These are phyloP conservation scores for Callithrix jacchus DNA, from an alignment of 2,113 vertebrate genomes.

Conservation along the genomic window DNA sequence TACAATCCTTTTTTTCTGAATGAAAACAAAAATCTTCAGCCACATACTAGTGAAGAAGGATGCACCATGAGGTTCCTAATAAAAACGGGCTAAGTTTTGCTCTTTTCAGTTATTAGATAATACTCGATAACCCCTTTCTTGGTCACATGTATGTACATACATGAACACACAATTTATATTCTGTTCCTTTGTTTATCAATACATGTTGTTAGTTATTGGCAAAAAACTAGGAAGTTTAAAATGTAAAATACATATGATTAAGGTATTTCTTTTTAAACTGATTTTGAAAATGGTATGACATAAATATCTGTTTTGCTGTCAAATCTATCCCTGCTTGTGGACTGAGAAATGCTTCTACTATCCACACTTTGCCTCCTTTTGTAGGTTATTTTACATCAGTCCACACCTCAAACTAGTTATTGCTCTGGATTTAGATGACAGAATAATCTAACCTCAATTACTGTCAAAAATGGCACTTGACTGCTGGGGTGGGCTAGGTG, in stretches of 20 bases:
- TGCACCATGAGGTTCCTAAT: not conserved
- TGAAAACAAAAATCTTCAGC: slow-evolving; percentile 1
- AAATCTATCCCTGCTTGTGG: slow-evolving; percentile 45
- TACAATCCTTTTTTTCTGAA: not conserved
- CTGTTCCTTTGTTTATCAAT: not conserved
- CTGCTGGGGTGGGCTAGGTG: slow-evolving; percentile 68
- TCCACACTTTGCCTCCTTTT: slow-evolving; percentile 66
- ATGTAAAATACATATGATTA: not conserved
- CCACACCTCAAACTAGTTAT: slow-evolving; percentile 83
- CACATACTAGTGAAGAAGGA: not conserved
- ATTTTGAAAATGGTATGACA: not conserved
- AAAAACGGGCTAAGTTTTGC: slow-evolving; percentile 10
- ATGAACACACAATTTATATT: not conserved
- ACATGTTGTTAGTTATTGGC: not conserved
- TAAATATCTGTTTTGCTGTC: not conserved
- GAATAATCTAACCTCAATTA: slow-evolving; percentile 86
- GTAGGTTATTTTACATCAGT: slow-evolving; percentile 84
- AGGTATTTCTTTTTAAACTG: slow-evolving; percentile 29
- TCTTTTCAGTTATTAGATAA: not conserved
- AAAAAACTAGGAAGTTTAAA: slow-evolving; percentile 16
- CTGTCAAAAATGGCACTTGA: slow-evolving; percentile 84
- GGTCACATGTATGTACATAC: not conserved
- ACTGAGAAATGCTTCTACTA: not conserved
- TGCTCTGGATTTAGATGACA: slow-evolving; percentile 85
- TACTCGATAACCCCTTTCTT: not conserved